Evolutionary conservation across 2,888 invertebrate species (phyloP).

Genomic region (Therioaphis trifolii): DNA sequence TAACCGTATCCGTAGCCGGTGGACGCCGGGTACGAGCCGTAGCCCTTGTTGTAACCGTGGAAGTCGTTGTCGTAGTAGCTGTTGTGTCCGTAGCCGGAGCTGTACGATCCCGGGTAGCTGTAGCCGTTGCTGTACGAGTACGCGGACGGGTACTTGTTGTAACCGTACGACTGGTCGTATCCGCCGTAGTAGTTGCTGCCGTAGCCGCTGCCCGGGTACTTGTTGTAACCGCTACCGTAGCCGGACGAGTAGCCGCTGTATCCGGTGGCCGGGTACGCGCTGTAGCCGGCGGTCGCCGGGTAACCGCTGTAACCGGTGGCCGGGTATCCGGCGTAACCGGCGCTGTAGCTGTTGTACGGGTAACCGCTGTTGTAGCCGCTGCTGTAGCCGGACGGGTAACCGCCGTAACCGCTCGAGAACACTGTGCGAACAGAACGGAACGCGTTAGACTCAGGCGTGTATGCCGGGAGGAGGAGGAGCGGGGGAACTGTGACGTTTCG

Average conservation of each 20-base stretch:
- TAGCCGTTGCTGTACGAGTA: constrained; percentile 57
- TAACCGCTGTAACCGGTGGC: constrained; percentile 10
- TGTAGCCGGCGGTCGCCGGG: not conserved
- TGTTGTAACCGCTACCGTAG: constrained; percentile 42
- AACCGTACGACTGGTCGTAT: constrained; percentile 24
- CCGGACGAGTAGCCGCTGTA: constrained; percentile 43
- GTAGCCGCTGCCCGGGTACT: constrained; percentile 53
- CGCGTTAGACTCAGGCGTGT: too few relatives aligned
- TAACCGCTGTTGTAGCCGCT: constrained; percentile 43
- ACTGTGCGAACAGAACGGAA: constrained; percentile 5
- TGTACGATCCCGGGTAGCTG: constrained; percentile 58
- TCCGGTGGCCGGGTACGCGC: constrained; percentile 12
- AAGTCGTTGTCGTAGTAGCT: constrained; percentile 38
- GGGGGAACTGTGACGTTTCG: too few relatives aligned
- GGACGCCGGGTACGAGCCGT: too few relatives aligned
- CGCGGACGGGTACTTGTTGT: constrained; percentile 35
- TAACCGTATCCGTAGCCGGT: constrained; percentile 57
- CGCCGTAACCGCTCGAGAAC: constrained; percentile 50
- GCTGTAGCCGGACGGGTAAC: constrained; percentile 35
- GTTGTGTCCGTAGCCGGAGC: constrained; percentile 27
- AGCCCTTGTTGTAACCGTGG: not conserved
- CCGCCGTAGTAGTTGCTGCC: constrained; percentile 40
- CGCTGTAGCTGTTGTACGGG: constrained; percentile 17
- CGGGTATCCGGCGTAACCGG: not conserved
- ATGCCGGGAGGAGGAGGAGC: too few relatives aligned